A percentile compares a stretch with the other conserved stretches of the same genome.
Conservation (phyloP, 2,797 vertebrate species). For the Leptoclinus maculatus region DNA sequence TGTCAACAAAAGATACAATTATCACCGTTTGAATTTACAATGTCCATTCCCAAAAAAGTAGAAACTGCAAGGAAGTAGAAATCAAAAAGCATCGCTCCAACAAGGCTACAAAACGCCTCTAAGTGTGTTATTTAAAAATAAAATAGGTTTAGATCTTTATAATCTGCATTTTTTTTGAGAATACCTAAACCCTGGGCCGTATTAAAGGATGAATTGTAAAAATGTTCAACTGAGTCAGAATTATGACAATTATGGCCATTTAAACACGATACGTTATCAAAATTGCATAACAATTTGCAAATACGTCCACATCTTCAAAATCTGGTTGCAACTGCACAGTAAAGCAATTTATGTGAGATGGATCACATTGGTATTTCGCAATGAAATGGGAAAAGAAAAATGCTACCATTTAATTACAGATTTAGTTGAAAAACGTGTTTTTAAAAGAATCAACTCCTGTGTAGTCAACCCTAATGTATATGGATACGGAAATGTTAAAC, state of each 20-base stretch:
- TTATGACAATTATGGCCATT: background rate
- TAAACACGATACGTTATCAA: background rate
- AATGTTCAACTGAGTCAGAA: background rate
- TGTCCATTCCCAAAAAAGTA: conserved; percentile 24
- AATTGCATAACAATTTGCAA: background rate
- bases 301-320: background rate
- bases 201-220: background rate
- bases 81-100: background rate
- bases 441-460: background rate
- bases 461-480: background rate
- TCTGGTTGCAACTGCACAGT: conserved; percentile 10
- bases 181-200: background rate
- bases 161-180: conserved; percentile 9
- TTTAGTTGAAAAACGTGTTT: background rate
- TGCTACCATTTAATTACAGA: background rate
- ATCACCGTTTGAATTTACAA: conserved; percentile 25
- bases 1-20: conserved; percentile 23
- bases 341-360: background rate
- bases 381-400: background rate
- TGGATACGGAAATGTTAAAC: background rate
- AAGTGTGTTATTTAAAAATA: background rate
- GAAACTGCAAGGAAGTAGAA: background rate
- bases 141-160: background rate
- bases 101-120: background rate
- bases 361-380: background rate